These are phyloP conservation scores for Oriolus oriolus DNA, from an alignment of 2,113 vertebrate species.

Conservation along the genomic window DNA sequence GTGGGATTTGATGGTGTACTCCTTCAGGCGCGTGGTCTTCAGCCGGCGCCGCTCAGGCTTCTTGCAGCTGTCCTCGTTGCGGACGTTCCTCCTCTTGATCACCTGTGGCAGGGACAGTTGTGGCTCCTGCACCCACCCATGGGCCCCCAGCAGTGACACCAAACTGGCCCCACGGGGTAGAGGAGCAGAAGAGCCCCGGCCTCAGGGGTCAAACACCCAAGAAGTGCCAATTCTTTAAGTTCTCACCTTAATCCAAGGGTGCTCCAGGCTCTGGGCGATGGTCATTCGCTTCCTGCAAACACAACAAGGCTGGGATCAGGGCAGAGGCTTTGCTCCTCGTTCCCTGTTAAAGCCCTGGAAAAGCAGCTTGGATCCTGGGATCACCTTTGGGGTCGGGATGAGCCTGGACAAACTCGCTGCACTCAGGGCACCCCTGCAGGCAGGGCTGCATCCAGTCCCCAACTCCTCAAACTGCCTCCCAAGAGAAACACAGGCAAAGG, in stretches of 20 bases:
- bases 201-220: background rate
- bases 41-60: conserved; percentile 89
- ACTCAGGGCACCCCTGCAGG: background rate
- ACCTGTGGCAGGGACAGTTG: conserved; percentile 66
- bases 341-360: background rate
- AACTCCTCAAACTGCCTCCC: background rate
- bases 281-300: conserved; percentile 90
- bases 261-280: conserved; percentile 90
- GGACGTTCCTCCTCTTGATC: conserved; percentile 91
- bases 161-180: background rate
- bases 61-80: conserved; percentile 84
- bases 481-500: background rate
- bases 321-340: background rate
- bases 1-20: conserved; percentile 98
- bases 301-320: background rate
- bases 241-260: conserved; percentile 96
- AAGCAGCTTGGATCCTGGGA: background rate
- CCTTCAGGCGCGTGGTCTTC: conserved; percentile 94
- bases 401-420: background rate
- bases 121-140: background rate
- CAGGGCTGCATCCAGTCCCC: background rate
- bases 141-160: accelerated
- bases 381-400: background rate
- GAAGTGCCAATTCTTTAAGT: accelerated
- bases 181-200: background rate